phyloP scores from a whole-genome alignment of 2,113 vertebrate genomes.

The Lampris incognitus region DNA sequence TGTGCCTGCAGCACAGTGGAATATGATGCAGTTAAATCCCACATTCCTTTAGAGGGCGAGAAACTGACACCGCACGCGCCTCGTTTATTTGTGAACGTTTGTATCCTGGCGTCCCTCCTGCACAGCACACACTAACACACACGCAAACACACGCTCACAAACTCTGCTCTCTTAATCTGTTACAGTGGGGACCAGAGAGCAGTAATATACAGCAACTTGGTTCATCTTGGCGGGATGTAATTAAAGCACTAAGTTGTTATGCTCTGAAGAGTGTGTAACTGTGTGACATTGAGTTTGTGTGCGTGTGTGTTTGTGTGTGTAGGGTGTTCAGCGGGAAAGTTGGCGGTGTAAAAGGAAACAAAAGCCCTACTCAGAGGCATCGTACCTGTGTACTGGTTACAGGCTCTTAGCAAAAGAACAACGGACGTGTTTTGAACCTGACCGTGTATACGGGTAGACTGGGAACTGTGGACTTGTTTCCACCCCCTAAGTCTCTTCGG shows the following conservation, averaged over 20 bases:
- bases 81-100: not conserved
- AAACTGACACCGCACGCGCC: too few species aligned
- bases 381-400: too few species aligned
- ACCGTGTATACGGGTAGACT: constrained; percentile 5
- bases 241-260: constrained; percentile 42
- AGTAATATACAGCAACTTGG: constrained; percentile 33
- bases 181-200: constrained; percentile 43
- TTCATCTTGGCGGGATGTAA: constrained; percentile 47
- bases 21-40: too few species aligned
- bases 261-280: constrained; percentile 19
- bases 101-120: not conserved
- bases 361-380: too few species aligned
- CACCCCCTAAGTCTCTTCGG: constrained; percentile 44
- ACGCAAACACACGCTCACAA: constrained; percentile 14
- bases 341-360: too few species aligned
- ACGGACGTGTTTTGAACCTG: too few species aligned
- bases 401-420: too few species aligned
- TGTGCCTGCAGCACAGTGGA: too few species aligned
- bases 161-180: constrained; percentile 32
- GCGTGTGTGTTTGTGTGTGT: constrained; percentile 25
- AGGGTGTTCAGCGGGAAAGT: not conserved
- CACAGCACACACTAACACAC: not conserved
- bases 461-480: constrained; percentile 36
- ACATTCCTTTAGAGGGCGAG: too few species aligned
- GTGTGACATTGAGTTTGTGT: not conserved